Percentiles rank a stretch among this genome's conserved stretches.
Conservation (phyloP, 1,140 invertebrate genomes). For the Geopemphigus sp. region DNA sequence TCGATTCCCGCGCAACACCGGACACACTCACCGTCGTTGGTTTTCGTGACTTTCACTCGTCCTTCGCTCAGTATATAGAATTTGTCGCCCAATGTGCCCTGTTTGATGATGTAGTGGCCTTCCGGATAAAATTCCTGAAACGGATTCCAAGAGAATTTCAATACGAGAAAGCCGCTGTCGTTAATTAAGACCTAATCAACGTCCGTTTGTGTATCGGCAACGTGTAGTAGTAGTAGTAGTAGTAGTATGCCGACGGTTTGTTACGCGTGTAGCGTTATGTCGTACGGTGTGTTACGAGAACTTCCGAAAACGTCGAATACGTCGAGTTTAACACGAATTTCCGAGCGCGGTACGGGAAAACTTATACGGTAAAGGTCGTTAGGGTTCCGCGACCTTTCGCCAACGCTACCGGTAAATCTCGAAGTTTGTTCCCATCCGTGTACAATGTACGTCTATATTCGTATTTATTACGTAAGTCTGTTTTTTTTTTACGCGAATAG, state of each 20-base stretch:
- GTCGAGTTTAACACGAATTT: background rate
- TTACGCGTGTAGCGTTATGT: no score
- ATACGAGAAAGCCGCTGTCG: background rate
- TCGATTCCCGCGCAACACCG: no score
- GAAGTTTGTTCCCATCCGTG: background rate
- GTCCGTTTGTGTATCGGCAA: background rate
- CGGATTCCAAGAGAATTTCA: background rate
- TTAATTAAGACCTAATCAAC: background rate
- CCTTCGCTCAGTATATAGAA: slow-evolving; percentile 87
- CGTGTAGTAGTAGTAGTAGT: no score
- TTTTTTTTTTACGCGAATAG: background rate
- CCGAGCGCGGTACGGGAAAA: background rate
- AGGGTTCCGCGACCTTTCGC: background rate
- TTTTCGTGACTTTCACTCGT: slow-evolving; percentile 66
- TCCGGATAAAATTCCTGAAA: slow-evolving; percentile 75
- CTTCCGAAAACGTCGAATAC: background rate
- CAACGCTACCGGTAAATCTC: background rate
- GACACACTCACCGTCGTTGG: slow-evolving; percentile 55
- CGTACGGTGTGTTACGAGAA: background rate
- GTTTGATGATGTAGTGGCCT: slow-evolving; percentile 78
- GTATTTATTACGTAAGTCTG: no score
- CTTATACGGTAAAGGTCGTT: background rate
- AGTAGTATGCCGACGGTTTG: no score
- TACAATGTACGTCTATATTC: background rate
- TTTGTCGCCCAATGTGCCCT: slow-evolving; percentile 82